Conservation (phyloP, 2,888 invertebrate species). For the Mellilla xanthometata region DNA sequence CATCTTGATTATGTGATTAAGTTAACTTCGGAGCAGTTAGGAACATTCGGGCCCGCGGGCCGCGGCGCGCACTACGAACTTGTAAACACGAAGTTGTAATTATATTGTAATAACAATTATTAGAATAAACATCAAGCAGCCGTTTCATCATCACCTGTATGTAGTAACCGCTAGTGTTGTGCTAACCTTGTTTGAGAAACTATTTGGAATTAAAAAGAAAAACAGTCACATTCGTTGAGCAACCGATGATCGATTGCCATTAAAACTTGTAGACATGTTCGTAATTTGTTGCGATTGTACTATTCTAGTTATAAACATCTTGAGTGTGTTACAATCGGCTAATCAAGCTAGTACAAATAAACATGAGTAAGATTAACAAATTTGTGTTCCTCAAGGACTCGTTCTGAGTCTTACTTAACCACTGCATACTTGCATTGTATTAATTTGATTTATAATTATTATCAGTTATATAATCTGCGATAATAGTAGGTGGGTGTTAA, state of each 20-base stretch:
- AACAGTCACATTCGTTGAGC: slow-evolving; percentile 21
- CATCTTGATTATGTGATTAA: slow-evolving; percentile 70
- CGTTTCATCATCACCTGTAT: slow-evolving; percentile 26
- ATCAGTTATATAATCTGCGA: slow-evolving; percentile 18
- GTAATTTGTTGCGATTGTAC: slow-evolving; percentile 15
- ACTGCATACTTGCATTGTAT: slow-evolving; percentile 5
- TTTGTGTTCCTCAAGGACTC: slow-evolving; percentile 13
- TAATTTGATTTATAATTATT: slow-evolving; percentile 11
- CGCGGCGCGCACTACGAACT: slow-evolving; percentile 22
- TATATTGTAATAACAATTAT: slow-evolving; percentile 33
- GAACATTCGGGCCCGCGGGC: slow-evolving; percentile 26
- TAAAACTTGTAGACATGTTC: slow-evolving; percentile 9
- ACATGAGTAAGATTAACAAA: slow-evolving; percentile 9
- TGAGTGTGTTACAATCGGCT: background rate
- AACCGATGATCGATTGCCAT: slow-evolving; percentile 19
- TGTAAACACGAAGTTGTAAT: slow-evolving; percentile 29
- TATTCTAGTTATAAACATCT: background rate
- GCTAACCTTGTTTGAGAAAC: slow-evolving; percentile 27
- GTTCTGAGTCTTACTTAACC: slow-evolving; percentile 7
- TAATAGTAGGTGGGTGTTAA: slow-evolving; percentile 20
- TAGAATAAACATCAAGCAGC: slow-evolving; percentile 29
- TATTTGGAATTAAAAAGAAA: slow-evolving; percentile 27
- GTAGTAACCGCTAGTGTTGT: slow-evolving; percentile 24
- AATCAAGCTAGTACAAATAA: slow-evolving; percentile 7
- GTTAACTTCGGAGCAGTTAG: slow-evolving; percentile 34